phyloP scores from a whole-genome alignment of 2,888 invertebrate genomes.

The Thymelicus sylvestris region DNA sequence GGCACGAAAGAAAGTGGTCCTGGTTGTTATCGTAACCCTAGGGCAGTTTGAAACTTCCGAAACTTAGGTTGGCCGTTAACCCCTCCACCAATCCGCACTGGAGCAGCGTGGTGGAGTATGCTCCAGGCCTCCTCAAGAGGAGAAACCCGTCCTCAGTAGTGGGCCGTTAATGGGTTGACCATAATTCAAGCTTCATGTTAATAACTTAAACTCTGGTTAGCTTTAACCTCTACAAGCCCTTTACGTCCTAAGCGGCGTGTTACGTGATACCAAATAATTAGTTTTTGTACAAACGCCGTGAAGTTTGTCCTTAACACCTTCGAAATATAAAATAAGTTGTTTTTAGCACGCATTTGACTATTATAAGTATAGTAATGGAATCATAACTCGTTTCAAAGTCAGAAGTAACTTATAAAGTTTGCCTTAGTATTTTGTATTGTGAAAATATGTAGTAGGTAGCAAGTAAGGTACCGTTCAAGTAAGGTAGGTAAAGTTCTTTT shows the following conservation, averaged over 20 bases:
- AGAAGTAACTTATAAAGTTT: neutral
- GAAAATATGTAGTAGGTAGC: neutral
- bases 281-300: conserved; percentile 32
- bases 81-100: no score
- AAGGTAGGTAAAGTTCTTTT: no score
- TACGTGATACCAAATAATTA: conserved; percentile 36
- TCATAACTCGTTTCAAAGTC: neutral
- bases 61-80: no score
- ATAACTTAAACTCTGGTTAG: conserved; percentile 10
- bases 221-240: conserved; percentile 25
- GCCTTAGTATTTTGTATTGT: neutral
- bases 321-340: conserved; percentile 34
- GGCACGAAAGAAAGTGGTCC: no score
- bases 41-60: no score
- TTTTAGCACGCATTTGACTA: conserved; percentile 31
- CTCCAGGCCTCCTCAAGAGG: no score
- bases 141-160: no score
- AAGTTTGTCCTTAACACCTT: conserved; percentile 36
- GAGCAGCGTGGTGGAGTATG: no score
- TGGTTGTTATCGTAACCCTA: no score
- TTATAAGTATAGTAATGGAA: conserved; percentile 8
- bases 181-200: conserved; percentile 4
- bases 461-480: neutral
- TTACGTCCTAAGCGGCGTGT: conserved; percentile 16
- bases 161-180: no score